Evolutionary conservation across 2,797 vertebrate genomes (phyloP), one percentile per base, ranked within the genome.

Genomic region (Chanos chanos): DNA sequence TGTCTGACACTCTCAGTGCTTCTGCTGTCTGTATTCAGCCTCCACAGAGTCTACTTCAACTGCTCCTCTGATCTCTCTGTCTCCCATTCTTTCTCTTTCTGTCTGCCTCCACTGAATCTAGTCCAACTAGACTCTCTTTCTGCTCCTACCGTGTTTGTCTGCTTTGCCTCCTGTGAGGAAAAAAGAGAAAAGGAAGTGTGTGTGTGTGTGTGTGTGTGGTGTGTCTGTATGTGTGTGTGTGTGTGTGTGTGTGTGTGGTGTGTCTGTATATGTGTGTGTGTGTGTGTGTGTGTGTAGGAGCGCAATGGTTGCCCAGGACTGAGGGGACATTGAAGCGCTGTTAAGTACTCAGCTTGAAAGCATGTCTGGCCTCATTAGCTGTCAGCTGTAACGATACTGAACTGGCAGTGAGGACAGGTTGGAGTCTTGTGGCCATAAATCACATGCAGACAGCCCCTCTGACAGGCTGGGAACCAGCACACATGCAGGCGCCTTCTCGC

Each of bases 361-460:
- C 86, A 89, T 85, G 89, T 91, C 90, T 86, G 85, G 87, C 86
- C 93, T 96, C 94, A 90, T 98, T 97, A 96, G 91, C 92, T 96
- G 94, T 95, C 95, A 95, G 86, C 82, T 92, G 92, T 91, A 95
- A 97, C 94, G 97, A 95, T 95, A 93, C 90, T 72, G 87, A 91
- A 90, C 94, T 94, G 94, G 93, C 94, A 94, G 93, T 87, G 86
- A 92, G 91, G 93, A 94, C 94, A 92, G 93, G 93, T 94, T 90
- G 77, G 89, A 93, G 91, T 89, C 55, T 89, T 81, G 64, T 51
- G 82, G 86, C 89, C 89, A 83, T 94, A 90, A 91, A 94, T 98
- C 96, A 97, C 91, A 66, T 25, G 68, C 89, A 96, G 96, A 96
- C 96, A 97, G 89, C 80, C 66, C 80, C 83, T 71, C 86, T 79